Base-by-base conservation (phyloP, 2,113 vertebrate genomes). In the Pseudorhombus dupliciocellatus region DNA sequence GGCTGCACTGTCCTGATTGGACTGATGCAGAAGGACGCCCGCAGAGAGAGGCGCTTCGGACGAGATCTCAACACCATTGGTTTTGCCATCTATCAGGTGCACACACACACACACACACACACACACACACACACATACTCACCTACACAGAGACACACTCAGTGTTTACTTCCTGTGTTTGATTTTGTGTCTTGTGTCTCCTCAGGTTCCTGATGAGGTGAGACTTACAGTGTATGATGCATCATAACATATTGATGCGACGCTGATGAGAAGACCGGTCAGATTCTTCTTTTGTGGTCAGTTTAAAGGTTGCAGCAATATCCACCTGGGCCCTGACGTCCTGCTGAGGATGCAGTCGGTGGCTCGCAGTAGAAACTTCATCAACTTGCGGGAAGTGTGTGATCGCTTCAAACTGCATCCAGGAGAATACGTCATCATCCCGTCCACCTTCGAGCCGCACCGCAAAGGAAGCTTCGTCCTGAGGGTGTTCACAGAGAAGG, bases 381-480 rank as follows among this genome's bases (percentile, higher is more conserved):
- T 92, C 80, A 95, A 94, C 83, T 79, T 94, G 67, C 84, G 93
- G 0, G 95, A 96, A 76, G 90, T 95, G 10, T 91, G 92, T 0
- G 53, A 78, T 7, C 90, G 92, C 0, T 67, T 93, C 55, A 92
- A 70, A 3, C 78, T 97, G 52, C 91, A 94, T 0, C 89, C 73
- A 0, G 95, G 95, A 18, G 92, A 93, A 7, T 96, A 95, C 16
- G 76, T 92, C 70, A 84, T 95, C 15, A 84, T 95, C 42, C 95
- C 95, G 0, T 95, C 94, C 55, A 96, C 95, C 11, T 96, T 95
- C 0, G 84, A 96, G 53, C 93, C 95, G 24, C 94, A 94, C 66
- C 87, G 89, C 85, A 91, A 92, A 0, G 94, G 95, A 9, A 92
- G 93, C 70, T 96, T 96, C 77, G 81, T 94, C 68, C 85, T 96